Percentiles rank a stretch among this genome's conserved stretches.
These are phyloP conservation scores for Cydia fagiglandana DNA, from an alignment of 1,140 invertebrate genomes.

Conservation along the genomic window DNA sequence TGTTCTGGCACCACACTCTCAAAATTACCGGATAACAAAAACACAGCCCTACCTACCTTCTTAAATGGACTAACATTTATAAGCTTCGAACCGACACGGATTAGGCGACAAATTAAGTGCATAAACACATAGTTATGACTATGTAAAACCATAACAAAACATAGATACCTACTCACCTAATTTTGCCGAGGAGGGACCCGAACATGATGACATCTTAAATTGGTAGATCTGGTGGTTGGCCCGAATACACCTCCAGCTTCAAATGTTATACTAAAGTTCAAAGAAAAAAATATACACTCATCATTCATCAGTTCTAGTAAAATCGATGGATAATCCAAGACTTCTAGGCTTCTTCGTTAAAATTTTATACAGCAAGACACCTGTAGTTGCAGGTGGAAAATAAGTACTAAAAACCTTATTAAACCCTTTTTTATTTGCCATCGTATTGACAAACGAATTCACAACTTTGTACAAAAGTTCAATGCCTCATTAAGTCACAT, in stretches of 20 bases:
- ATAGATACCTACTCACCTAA: background rate
- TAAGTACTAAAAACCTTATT: no score
- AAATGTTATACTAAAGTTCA: constrained; percentile 60
- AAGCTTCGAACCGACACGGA: background rate
- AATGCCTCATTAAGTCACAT: constrained; percentile 51
- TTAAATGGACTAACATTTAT: background rate
- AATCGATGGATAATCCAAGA: constrained; percentile 34
- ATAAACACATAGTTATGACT: background rate
- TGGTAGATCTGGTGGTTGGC: constrained; percentile 47
- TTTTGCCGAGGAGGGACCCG: background rate
- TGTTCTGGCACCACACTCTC: background rate
- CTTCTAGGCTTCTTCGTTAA: background rate
- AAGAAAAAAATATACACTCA: constrained; percentile 49
- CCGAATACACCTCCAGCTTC: constrained; percentile 52
- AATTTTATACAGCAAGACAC: background rate
- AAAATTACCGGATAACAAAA: constrained; percentile 13
- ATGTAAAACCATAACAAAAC: background rate
- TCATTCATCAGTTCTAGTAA: constrained; percentile 32
- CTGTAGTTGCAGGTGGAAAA: no score
- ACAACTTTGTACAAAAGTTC: constrained; percentile 71
- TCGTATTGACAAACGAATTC: constrained; percentile 33
- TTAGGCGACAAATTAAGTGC: background rate
- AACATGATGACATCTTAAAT: constrained; percentile 49
- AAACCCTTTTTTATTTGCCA: constrained; percentile 33
- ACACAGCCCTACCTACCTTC: background rate